Percentiles rank a stretch among this genome's conserved stretches.
These are phyloP conservation scores for Ryuthela nishihirai DNA, from an alignment of 2,888 invertebrate species.

Conservation along the genomic window DNA sequence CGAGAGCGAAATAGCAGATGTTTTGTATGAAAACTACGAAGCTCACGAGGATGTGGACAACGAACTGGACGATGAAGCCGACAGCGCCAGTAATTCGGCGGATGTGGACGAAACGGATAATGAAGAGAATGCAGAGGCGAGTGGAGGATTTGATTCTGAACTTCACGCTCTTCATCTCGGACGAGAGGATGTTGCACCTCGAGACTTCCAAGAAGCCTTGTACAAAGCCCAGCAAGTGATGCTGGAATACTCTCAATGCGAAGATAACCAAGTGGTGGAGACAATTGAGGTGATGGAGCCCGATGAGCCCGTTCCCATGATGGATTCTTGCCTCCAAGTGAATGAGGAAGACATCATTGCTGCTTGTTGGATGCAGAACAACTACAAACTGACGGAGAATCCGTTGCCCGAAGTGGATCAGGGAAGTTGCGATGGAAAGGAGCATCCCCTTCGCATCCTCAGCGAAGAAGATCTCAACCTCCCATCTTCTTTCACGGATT, in stretches of 20 bases:
- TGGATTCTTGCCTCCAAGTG: slow-evolving; percentile 76
- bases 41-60: slow-evolving; percentile 20
- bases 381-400: slow-evolving; percentile 55
- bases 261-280: slow-evolving; percentile 54
- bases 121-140: slow-evolving; percentile 30
- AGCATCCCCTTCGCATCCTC: slow-evolving; percentile 80
- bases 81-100: slow-evolving; percentile 37
- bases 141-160: slow-evolving; percentile 29
- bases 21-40: slow-evolving; percentile 51
- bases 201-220: slow-evolving; percentile 6
- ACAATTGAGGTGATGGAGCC: slow-evolving; percentile 76
- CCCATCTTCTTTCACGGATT: slow-evolving; percentile 81
- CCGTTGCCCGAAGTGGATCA: slow-evolving; percentile 69
- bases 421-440: slow-evolving; percentile 57
- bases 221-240: slow-evolving; percentile 1
- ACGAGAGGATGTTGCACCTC: slow-evolving; percentile 9
- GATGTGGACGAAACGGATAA: slow-evolving; percentile 39
- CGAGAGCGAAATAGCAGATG: neutral
- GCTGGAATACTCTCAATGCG: neutral
- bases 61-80: slow-evolving; percentile 28
- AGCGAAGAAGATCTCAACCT: slow-evolving; percentile 89
- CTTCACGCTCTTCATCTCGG: slow-evolving; percentile 19
- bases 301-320: slow-evolving; percentile 77
- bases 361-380: slow-evolving; percentile 51
- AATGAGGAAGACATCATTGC: slow-evolving; percentile 91